Evolutionary conservation across 2,113 vertebrate species (phyloP).

Genomic region (chimpanzee (Pan troglodytes)): DNA sequence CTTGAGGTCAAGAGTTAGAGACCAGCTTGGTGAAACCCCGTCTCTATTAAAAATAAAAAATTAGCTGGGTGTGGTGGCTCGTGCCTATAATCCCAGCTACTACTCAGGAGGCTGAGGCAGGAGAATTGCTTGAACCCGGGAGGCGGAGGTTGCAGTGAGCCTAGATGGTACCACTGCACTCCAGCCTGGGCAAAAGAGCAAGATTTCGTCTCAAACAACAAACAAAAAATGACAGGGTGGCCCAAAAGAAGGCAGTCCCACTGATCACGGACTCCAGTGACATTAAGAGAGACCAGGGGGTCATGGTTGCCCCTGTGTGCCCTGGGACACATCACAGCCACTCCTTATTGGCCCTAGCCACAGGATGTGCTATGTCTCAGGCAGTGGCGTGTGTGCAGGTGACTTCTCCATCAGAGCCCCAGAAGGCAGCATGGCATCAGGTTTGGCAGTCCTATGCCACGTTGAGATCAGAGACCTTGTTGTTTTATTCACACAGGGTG

Average conservation of each 20-base stretch:
- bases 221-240: not conserved
- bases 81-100: too few relatives aligned
- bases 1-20: too few relatives aligned
- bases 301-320: fast-evolving
- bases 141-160: too few relatives aligned
- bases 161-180: too few relatives aligned
- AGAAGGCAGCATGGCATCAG: fast-evolving
- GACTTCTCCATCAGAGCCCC: not conserved
- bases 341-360: fast-evolving
- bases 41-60: too few relatives aligned
- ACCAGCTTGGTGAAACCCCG: too few relatives aligned
- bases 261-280: not conserved
- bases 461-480: not conserved
- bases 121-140: too few relatives aligned
- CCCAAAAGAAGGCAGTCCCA: not conserved
- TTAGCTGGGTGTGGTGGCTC: too few relatives aligned
- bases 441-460: fast-evolving
- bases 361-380: not conserved
- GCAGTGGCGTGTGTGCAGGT: not conserved
- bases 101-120: too few relatives aligned
- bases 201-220: too few relatives aligned
- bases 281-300: not conserved
- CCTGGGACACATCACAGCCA: fast-evolving
- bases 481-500: not conserved
- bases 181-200: too few relatives aligned